A percentile compares a stretch with the other conserved stretches of the same genome.
These are phyloP conservation scores for Clupea harengus DNA, from an alignment of 2,113 vertebrate species.

Conservation along the genomic window DNA sequence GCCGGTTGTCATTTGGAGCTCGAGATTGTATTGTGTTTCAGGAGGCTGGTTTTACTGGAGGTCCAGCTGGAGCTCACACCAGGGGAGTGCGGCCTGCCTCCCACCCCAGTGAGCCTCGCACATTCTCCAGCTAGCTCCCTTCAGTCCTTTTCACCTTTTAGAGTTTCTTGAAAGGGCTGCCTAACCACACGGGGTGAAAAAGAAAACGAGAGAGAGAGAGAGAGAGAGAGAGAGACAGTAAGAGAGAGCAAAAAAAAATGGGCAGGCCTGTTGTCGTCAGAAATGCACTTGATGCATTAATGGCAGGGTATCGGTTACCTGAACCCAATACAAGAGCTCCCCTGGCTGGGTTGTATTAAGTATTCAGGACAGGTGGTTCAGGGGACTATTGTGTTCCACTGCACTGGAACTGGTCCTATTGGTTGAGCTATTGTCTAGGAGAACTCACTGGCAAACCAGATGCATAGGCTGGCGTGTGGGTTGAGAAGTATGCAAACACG, in stretches of 20 bases:
- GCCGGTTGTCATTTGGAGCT: conserved; percentile 20
- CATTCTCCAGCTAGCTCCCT: no score
- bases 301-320: conserved; percentile 71
- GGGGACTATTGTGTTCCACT: conserved; percentile 71
- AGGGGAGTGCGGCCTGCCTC: neutral
- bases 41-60: neutral
- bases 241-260: conserved; percentile 31
- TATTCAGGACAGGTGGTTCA: conserved; percentile 76
- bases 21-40: conserved; percentile 29
- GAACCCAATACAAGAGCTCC: conserved; percentile 77
- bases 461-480: conserved; percentile 57
- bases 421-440: conserved; percentile 64
- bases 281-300: conserved; percentile 53
- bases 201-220: neutral
- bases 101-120: neutral
- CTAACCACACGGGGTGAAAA: no score
- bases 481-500: conserved; percentile 63
- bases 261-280: conserved; percentile 3
- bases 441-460: conserved; percentile 61
- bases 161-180: neutral
- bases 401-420: conserved; percentile 63
- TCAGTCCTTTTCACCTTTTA: neutral
- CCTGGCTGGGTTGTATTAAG: conserved; percentile 72
- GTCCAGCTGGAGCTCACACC: neutral
- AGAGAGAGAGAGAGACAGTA: neutral